Conservation (phyloP, 2,797 vertebrate species). For the Coracias cyanogaster region DNA sequence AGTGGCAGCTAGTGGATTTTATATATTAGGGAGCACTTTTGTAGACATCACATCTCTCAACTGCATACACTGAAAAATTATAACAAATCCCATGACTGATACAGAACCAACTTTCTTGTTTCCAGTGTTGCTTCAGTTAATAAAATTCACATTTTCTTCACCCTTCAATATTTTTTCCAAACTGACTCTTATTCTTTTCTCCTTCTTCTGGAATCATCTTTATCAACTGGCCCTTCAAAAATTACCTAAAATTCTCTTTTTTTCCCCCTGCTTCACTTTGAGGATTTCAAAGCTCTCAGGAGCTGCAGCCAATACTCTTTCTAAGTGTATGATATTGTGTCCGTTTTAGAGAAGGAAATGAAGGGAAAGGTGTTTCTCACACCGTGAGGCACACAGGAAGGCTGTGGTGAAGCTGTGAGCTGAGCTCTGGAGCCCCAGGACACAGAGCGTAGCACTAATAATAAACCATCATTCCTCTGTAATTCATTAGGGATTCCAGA, state of each 20-base stretch:
- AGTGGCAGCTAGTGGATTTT: constrained; percentile 67
- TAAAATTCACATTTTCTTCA: constrained; percentile 48
- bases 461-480: not conserved
- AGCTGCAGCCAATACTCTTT: not conserved
- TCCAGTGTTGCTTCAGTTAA: constrained; percentile 34
- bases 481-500: too few species aligned
- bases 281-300: not conserved
- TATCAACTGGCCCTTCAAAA: not conserved
- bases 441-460: not conserved
- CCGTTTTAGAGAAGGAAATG: not conserved
- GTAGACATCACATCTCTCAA: constrained; percentile 52
- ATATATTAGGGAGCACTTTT: constrained; percentile 68
- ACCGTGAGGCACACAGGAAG: accelerated
- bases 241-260: not conserved
- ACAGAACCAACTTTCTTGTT: constrained; percentile 43
- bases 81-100: constrained; percentile 65
- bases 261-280: not conserved
- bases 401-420: not conserved
- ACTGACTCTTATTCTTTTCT: not conserved
- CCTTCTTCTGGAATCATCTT: not conserved
- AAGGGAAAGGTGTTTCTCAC: not conserved
- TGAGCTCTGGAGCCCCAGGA: not conserved
- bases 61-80: constrained; percentile 59
- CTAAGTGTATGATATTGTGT: not conserved
- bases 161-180: not conserved